Percentiles rank a stretch among this genome's conserved stretches.
phyloP scores from a whole-genome alignment of 2,113 vertebrate genomes.

The Proterorhinus semilunaris region DNA sequence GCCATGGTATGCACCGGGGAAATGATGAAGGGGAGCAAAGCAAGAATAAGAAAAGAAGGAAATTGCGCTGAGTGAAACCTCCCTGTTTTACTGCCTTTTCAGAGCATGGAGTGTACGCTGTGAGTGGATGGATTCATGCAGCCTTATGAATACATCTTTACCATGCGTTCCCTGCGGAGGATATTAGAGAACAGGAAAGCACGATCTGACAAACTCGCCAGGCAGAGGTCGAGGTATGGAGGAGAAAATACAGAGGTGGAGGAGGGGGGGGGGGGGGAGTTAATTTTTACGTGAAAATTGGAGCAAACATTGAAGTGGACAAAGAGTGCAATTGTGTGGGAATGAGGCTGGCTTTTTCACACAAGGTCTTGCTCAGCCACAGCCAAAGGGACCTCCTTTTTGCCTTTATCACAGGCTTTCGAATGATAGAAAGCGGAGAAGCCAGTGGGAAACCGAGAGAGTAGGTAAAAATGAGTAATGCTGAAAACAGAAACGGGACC shows the following conservation, averaged over 20 bases:
- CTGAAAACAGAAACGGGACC: constrained; percentile 53
- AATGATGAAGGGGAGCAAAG: constrained; percentile 37
- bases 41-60: constrained; percentile 47
- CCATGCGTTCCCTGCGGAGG: constrained; percentile 23
- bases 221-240: constrained; percentile 8
- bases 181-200: constrained; percentile 32
- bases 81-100: constrained; percentile 20
- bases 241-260: not conserved
- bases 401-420: constrained; percentile 8
- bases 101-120: constrained; percentile 14
- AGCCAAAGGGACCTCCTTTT: not conserved
- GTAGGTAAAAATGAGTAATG: constrained; percentile 31
- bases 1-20: constrained; percentile 34
- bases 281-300: constrained; percentile 13
- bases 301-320: constrained; percentile 24
- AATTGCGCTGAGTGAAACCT: constrained; percentile 41
- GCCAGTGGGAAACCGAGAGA: constrained; percentile 20
- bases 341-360: constrained; percentile 1
- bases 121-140: constrained; percentile 17
- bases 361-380: constrained; percentile 16
- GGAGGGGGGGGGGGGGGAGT: constrained; percentile 7
- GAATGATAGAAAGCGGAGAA: constrained; percentile 18
- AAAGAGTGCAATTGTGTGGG: not conserved
- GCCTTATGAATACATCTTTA: constrained; percentile 14
- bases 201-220: constrained; percentile 25